Percentiles rank a stretch among this genome's conserved stretches.
Evolutionary conservation across 2,797 vertebrate species (phyloP).

Genomic region (Phoxinus dragarum): DNA sequence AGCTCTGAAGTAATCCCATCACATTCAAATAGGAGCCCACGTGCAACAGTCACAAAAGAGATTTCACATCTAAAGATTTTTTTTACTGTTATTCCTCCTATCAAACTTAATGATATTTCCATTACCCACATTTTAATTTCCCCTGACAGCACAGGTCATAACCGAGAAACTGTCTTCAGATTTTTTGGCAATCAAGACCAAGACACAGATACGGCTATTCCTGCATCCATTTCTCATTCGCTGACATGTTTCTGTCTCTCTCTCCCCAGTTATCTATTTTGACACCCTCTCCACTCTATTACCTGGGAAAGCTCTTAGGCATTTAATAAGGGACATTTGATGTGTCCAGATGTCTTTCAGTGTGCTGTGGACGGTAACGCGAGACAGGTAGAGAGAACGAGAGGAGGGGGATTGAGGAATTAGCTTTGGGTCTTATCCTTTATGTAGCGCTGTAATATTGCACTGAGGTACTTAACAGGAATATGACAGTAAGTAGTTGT

Average conservation of each 20-base stretch:
- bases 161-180: constrained; percentile 31
- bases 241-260: constrained; percentile 47
- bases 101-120: constrained; percentile 48
- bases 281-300: constrained; percentile 57
- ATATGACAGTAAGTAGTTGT: constrained; percentile 39
- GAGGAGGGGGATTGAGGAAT: constrained; percentile 29
- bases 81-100: constrained; percentile 3
- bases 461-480: constrained; percentile 25
- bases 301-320: constrained; percentile 55
- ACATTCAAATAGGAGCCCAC: constrained; percentile 22
- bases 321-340: constrained; percentile 58
- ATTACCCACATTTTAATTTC: constrained; percentile 56
- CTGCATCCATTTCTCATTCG: constrained; percentile 27
- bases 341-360: constrained; percentile 52
- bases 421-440: constrained; percentile 6
- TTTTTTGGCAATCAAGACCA: constrained; percentile 33
- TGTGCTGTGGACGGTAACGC: constrained; percentile 14
- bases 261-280: constrained; percentile 53
- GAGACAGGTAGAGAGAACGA: constrained; percentile 33
- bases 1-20: constrained; percentile 30
- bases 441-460: constrained; percentile 27
- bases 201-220: constrained; percentile 35
- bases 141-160: constrained; percentile 37
- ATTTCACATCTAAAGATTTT: constrained; percentile 11
- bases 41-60: constrained; percentile 18